These are phyloP conservation scores for Leucozona laternaria DNA, from an alignment of 2,888 invertebrate genomes.

Conservation along the genomic window DNA sequence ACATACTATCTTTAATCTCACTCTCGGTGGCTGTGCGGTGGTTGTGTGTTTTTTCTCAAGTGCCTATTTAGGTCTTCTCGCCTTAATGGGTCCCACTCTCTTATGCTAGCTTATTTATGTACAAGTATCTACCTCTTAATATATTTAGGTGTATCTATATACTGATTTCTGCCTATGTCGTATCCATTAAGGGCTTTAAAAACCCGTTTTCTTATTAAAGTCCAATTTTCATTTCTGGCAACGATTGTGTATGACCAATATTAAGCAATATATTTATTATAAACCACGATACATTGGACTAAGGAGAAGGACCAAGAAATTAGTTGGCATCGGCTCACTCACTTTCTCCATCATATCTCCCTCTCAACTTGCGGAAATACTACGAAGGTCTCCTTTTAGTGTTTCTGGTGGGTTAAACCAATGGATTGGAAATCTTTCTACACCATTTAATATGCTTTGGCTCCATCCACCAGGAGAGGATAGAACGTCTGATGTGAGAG, in stretches of 20 bases:
- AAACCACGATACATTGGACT: constrained; percentile 25
- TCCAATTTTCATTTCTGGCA: constrained; percentile 16
- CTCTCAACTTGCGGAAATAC: constrained; percentile 5
- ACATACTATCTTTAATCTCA: constrained; percentile 22
- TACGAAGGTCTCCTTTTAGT: constrained; percentile 32
- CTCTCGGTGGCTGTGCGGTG: neutral
- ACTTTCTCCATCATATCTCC: constrained; percentile 9
- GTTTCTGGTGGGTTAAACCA: constrained; percentile 68
- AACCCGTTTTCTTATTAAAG: constrained; percentile 4
- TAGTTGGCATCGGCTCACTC: constrained; percentile 57
- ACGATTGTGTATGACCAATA: constrained; percentile 58
- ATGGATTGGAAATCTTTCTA: constrained; percentile 75
- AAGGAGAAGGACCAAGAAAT: constrained; percentile 56
- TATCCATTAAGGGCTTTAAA: constrained; percentile 8
- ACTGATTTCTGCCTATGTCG: neutral
- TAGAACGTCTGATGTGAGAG: constrained; percentile 41
- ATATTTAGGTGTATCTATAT: too few relatives aligned
- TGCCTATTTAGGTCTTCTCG: constrained; percentile 59
- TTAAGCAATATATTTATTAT: constrained; percentile 66
- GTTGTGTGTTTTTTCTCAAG: constrained; percentile 47
- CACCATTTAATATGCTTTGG: constrained; percentile 71
- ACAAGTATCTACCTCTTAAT: neutral
- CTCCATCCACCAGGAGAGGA: constrained; percentile 48
- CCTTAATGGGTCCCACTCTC: constrained; percentile 35
- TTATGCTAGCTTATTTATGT: neutral